phyloP scores from a whole-genome alignment of 1,140 invertebrate species.

The Notospermus geniculatus region DNA sequence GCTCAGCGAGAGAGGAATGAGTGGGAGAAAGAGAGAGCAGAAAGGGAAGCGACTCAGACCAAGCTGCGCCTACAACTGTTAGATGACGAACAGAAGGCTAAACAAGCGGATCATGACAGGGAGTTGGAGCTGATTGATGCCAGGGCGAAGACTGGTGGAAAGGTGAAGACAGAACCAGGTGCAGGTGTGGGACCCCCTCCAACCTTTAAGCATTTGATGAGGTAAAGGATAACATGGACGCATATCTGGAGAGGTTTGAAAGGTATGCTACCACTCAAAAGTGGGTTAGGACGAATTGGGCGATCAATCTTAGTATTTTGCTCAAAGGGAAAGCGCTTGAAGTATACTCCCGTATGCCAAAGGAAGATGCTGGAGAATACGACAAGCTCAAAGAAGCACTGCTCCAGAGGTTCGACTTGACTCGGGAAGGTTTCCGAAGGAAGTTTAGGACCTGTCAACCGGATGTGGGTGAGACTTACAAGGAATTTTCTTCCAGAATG shows the following conservation, averaged over 20 bases:
- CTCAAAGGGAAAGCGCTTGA: constrained; percentile 25
- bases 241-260: constrained; percentile 20
- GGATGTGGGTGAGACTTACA: too few species aligned
- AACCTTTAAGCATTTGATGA: constrained; percentile 23
- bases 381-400: constrained; percentile 24
- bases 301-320: constrained; percentile 18
- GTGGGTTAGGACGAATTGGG: constrained; percentile 18
- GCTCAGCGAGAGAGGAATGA: too few species aligned
- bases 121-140: too few species aligned
- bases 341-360: constrained; percentile 21
- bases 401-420: constrained; percentile 23
- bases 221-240: constrained; percentile 26
- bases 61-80: too few species aligned
- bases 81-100: too few species aligned
- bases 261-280: constrained; percentile 14
- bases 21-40: too few species aligned
- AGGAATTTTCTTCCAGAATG: too few species aligned
- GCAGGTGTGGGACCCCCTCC: too few species aligned
- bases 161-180: too few species aligned
- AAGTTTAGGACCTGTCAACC: constrained; percentile 14
- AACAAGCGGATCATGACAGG: too few species aligned
- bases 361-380: constrained; percentile 23
- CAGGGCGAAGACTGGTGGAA: too few species aligned
- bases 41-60: too few species aligned
- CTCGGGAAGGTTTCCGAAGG: constrained; percentile 22